Evolutionary conservation across 2,888 invertebrate genomes (phyloP), one percentile per base, ranked within the genome.

Genomic region (Patella pellucida): DNA sequence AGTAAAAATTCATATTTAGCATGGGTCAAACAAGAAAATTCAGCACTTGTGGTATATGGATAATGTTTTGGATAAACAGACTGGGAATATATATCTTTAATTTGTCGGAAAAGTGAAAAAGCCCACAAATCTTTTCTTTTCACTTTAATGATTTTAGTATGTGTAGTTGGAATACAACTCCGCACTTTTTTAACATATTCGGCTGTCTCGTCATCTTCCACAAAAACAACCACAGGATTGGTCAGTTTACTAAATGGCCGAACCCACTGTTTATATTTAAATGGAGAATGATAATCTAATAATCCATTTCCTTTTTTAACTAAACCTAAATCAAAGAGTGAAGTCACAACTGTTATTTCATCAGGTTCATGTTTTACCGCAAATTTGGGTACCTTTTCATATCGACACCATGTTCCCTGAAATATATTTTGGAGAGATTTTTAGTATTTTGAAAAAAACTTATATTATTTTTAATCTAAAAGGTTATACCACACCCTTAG

Each of bases 291-390:
- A 69, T 80, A 79, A n/a, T 72, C 56, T 19, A 74, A 75, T 23
- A 68, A n/a, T 16, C 62, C 51, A 14, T 79, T 74, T 19, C 80
- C 83, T 51, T 80, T 83, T 19, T 78, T 79, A 72, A 81, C 80
- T 12, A 76, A n/a, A 1, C 80, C 80, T 27, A 83, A 72, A 72
- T 81, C 72, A 51, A 83, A 74, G 62, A 78, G 81, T 50, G 81
- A 78, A n/a, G 81, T 83, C 12, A 83, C 81, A 3, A 81, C 52
- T 12, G 83, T 83, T 52, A 81, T 81, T 72, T 82, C 82, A 74
- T 82, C 82, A n/a, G 80, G 79, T 15, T 78, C 80, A 15, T 72
- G 56, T 31, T 73, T 74, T 9, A 79, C 23, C 69, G 80, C 71
- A 19, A 80, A 78, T 0, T 73, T 69, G 16, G 82, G 80, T 16